These are phyloP conservation scores for Ambastaia sidthimunki DNA, from an alignment of 2,797 vertebrate species.

Conservation along the genomic window DNA sequence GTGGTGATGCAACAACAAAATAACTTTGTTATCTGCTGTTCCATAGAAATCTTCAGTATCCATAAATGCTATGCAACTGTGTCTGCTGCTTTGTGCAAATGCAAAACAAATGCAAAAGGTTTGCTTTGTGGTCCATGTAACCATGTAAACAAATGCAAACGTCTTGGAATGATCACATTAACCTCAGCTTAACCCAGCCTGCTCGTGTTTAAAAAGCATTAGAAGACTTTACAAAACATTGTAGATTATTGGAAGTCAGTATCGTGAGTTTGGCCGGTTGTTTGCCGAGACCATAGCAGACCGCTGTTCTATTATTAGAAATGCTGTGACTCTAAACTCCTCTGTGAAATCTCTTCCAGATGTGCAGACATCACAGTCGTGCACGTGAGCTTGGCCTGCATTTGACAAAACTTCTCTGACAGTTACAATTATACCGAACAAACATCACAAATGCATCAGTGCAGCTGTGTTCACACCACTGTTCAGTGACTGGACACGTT, in stretches of 20 bases:
- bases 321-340: conserved; percentile 24
- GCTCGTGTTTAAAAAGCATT: background rate
- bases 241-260: background rate
- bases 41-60: no score
- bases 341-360: conserved; percentile 58
- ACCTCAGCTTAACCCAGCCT: background rate
- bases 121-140: background rate
- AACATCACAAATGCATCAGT: background rate
- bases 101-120: conserved; percentile 42
- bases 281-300: background rate
- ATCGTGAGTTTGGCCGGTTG: conserved; percentile 7
- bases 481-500: background rate
- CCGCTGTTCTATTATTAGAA: conserved; percentile 24
- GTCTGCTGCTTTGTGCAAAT: conserved; percentile 16
- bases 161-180: background rate
- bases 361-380: conserved; percentile 51
- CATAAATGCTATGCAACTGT: background rate
- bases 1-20: no score
- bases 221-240: background rate
- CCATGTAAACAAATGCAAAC: conserved; percentile 4
- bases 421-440: conserved; percentile 11
- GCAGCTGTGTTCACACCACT: background rate
- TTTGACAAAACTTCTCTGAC: conserved; percentile 8
- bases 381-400: conserved; percentile 22
- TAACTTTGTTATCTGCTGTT: no score